Evolutionary conservation across 2,797 vertebrate species (phyloP), one percentile per base, ranked within the genome.

Genomic region (Cichlasoma orientale): DNA sequence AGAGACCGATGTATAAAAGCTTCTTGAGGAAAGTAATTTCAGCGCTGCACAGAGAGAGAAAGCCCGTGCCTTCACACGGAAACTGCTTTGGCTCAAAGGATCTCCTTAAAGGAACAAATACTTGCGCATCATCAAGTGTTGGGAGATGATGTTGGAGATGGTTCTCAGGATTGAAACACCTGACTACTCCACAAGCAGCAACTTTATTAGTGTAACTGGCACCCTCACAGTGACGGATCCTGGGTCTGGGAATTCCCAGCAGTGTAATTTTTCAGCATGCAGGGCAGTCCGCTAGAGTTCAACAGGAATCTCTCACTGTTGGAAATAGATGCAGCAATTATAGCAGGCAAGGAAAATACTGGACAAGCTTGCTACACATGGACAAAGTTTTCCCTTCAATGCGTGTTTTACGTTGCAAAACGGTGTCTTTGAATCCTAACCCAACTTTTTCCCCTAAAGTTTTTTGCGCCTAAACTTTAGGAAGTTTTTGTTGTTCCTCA

Each of bases 21-120:
- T 66, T 88, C 69, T 80, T 63, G 18, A 79, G 77, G 47, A 41
- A 80, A 80, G 63, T 82, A 5, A 78, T 86, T 88, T 82, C 72
- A 75, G 59, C 1, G 0, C 13, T 12, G 53, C 70, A 18, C 19
- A 13, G 29, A 79, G 36, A 74, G 59, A 72, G 81, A 21, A 58
- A 63, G 41, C 47, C 47, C 63, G 52, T 78, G 75, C 55, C 52
- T 36, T 69, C 53, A 7, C 10, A 16, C 50, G 79, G 72, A 80
- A 79, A 56, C 74, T 73, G 59, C 75, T 55, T 59, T 18, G 69
- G 54, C 75, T 83, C 69, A 85, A 79, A 86, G 70, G 23, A 63
- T 56, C 61, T 41, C 31, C 27, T 23, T 21, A 70, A 57, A 54
- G 36, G 50, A 87, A 73, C 55, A 77, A 77, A 10, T 21, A 77